These are phyloP conservation scores for Benitochromis conjunctus DNA, from an alignment of 2,113 vertebrate species.

Conservation along the genomic window DNA sequence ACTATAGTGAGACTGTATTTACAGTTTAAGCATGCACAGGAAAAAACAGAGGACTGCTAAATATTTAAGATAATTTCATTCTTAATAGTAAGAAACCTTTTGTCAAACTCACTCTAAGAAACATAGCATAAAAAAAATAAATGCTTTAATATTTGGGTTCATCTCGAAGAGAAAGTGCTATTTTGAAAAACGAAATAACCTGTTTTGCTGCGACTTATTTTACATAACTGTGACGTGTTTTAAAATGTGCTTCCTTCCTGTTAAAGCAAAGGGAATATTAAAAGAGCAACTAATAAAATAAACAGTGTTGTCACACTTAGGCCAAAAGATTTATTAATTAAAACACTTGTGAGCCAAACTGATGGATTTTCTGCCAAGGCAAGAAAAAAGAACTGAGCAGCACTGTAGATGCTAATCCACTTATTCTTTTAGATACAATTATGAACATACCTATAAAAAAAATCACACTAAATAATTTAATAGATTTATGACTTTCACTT, in stretches of 20 bases:
- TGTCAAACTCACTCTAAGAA: not conserved
- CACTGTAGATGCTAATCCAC: not conserved
- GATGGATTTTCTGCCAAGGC: not conserved
- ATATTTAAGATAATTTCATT: not conserved
- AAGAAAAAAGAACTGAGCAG: not conserved
- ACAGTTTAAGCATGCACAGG: not conserved
- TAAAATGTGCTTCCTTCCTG: not conserved
- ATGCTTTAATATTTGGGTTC: not conserved
- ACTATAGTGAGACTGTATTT: not conserved
- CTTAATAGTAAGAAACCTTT: not conserved
- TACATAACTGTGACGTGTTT: not conserved
- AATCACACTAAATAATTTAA: not conserved
- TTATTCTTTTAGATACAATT: not conserved
- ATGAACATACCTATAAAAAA: not conserved
- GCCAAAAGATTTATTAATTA: not conserved
- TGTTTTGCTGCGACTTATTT: not conserved
- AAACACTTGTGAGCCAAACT: not conserved
- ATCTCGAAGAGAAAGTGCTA: not conserved
- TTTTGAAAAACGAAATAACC: not conserved
- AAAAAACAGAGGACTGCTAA: not conserved
- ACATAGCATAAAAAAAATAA: not conserved
- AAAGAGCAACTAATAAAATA: not conserved
- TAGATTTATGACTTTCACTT: not conserved
- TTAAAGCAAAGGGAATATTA: not conserved
- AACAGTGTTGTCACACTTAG: not conserved